phyloP scores from a whole-genome alignment of 2,797 vertebrate species.

The Pagetopsis macropterus region DNA sequence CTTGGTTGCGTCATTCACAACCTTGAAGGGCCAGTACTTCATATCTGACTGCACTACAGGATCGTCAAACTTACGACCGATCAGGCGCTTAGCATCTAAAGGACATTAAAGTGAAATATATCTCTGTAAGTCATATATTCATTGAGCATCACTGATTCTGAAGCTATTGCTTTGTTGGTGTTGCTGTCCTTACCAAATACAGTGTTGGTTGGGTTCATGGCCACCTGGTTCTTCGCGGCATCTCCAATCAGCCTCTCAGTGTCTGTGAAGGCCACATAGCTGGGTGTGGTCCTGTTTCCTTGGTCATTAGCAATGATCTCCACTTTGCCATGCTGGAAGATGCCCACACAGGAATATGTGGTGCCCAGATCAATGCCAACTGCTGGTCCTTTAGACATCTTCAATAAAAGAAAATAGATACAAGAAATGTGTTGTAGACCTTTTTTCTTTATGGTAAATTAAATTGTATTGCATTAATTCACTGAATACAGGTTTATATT shows the following conservation, averaged over 20 bases:
- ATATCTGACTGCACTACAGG: constrained; percentile 91
- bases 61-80: constrained; percentile 91
- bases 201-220: constrained; percentile 92
- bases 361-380: constrained; percentile 88
- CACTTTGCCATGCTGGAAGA: constrained; percentile 88
- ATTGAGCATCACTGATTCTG: neutral
- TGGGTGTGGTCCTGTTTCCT: constrained; percentile 91
- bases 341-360: constrained; percentile 89
- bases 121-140: neutral
- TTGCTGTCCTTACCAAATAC: constrained; percentile 86
- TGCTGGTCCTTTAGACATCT: constrained; percentile 88
- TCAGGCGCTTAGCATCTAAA: constrained; percentile 91
- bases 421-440: neutral
- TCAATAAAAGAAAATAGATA: constrained; percentile 28
- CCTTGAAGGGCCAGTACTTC: constrained; percentile 94
- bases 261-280: constrained; percentile 93
- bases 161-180: neutral
- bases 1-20: constrained; percentile 88
- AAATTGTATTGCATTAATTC: neutral
- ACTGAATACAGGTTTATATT: neutral
- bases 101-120: constrained; percentile 12
- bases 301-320: constrained; percentile 89
- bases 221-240: constrained; percentile 94
- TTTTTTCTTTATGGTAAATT: neutral
- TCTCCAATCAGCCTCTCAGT: constrained; percentile 91